These are phyloP conservation scores for Notiomystis cincta DNA, from an alignment of 2,113 vertebrate species.

Conservation along the genomic window DNA sequence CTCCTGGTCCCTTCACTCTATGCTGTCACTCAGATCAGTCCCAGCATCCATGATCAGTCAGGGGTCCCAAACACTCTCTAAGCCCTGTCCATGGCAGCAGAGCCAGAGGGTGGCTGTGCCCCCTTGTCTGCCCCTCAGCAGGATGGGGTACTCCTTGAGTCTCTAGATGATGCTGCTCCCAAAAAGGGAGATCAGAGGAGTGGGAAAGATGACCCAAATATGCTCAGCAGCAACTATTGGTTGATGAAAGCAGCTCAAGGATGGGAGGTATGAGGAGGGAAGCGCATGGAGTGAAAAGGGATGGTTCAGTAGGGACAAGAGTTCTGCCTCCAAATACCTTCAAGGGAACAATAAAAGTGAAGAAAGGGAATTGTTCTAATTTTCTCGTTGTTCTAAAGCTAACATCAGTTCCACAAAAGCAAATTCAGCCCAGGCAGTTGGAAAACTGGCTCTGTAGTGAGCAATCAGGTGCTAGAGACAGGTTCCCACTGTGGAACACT, in stretches of 20 bases:
- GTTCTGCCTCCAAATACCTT: background rate
- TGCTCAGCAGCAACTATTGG: background rate
- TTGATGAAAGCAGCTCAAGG: background rate
- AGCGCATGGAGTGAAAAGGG: accelerated
- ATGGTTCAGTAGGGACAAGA: background rate
- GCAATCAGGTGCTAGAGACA: background rate
- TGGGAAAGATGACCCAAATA: background rate
- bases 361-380: slow-evolving; percentile 8
- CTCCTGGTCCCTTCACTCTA: background rate
- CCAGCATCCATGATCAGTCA: background rate
- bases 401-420: background rate
- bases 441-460: background rate
- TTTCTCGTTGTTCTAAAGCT: background rate
- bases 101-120: background rate
- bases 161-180: background rate
- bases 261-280: background rate
- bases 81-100: background rate
- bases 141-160: background rate
- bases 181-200: background rate
- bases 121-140: background rate
- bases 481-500: background rate
- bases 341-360: background rate
- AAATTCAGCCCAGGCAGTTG: background rate
- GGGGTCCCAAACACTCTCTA: background rate
- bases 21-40: background rate